Evolutionary conservation across 2,888 invertebrate genomes (phyloP), one percentile per base, ranked within the genome.

Genomic region (Siphlonurus alternatus): DNA sequence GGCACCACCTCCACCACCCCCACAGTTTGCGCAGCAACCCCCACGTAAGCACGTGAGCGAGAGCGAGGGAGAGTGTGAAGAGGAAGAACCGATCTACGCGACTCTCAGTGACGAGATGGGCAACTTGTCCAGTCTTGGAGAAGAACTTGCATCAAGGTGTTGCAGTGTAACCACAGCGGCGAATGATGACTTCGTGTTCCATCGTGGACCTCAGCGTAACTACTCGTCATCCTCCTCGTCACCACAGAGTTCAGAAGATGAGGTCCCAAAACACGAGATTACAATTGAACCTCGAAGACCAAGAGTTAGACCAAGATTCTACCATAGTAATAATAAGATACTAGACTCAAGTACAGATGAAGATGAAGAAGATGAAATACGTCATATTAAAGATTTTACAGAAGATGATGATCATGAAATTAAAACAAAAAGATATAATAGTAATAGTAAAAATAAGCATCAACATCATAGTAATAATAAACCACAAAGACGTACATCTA

Each of bases 181-280:
- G 24, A 83, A 83, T 69, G 81, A 83, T 70, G 83, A 83, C 71
- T 83, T 83, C 70, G 83, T 83, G 69, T 83, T 81, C 71, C 83
- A 78, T 68, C 79, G 79, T 20, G 56, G 56, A 10, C 56, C 56
- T 18, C 66, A 67, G 65, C 71, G 61, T 73, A 74, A 73, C 73
- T 74, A 68, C 63, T 59, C n/a, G 23, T 63, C 5, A 66, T 68
- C 68, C 62, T 70, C 73, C 72, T 70, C 71, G 66, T 72, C 72
- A 66, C 65, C 72, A 64, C 66, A 71, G 67, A 56, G 7, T 56
- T 56, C 56, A n/a, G 56, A 56, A 20, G n/a, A n/a, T 56, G 56
- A 56, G n/a, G 20, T 56, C 5, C 19, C 7, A 22, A 22, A 7
- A 22, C n/a, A 5, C 5, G 22, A 56, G 20, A 56, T 56, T 5